These are phyloP conservation scores for Temnothorax unifasciatus DNA, from an alignment of 2,888 invertebrate species.

Conservation along the genomic window DNA sequence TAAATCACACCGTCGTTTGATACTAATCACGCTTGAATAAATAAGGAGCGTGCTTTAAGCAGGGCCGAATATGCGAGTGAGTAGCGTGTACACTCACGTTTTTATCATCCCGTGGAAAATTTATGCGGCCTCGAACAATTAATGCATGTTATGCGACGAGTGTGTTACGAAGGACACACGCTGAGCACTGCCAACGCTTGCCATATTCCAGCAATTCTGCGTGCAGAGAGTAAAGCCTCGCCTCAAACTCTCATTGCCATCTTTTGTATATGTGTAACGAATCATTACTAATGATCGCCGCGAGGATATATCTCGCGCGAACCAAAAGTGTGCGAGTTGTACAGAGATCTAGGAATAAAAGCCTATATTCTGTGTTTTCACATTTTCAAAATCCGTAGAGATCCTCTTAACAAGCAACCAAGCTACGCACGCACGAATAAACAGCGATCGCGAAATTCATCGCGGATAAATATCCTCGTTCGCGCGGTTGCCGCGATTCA, in stretches of 20 bases:
- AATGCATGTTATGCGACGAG: constrained; percentile 24
- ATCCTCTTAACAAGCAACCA: constrained; percentile 7
- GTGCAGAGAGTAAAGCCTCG: constrained; percentile 13
- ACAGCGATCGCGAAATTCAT: constrained; percentile 10
- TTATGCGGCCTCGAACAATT: constrained; percentile 38
- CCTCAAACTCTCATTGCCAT: neutral
- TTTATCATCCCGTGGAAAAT: constrained; percentile 48
- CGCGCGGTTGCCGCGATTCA: neutral
- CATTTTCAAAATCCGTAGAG: neutral
- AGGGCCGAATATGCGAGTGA: constrained; percentile 23
- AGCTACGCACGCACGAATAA: neutral
- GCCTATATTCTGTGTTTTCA: neutral
- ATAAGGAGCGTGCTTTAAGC: constrained; percentile 61
- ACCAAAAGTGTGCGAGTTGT: neutral
- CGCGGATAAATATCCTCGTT: constrained; percentile 5
- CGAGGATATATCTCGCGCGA: neutral
- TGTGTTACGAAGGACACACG: constrained; percentile 38
- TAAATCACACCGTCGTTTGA: constrained; percentile 62
- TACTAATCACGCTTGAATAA: constrained; percentile 66
- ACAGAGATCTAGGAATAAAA: constrained; percentile 1
- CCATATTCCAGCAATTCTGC: constrained; percentile 5
- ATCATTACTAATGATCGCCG: neutral
- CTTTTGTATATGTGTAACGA: neutral
- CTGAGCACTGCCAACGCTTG: neutral
- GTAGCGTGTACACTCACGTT: constrained; percentile 8